Percentiles rank a stretch among this genome's conserved stretches.
phyloP scores from a whole-genome alignment of 2,113 vertebrate species.

The Manacus vitellinus region DNA sequence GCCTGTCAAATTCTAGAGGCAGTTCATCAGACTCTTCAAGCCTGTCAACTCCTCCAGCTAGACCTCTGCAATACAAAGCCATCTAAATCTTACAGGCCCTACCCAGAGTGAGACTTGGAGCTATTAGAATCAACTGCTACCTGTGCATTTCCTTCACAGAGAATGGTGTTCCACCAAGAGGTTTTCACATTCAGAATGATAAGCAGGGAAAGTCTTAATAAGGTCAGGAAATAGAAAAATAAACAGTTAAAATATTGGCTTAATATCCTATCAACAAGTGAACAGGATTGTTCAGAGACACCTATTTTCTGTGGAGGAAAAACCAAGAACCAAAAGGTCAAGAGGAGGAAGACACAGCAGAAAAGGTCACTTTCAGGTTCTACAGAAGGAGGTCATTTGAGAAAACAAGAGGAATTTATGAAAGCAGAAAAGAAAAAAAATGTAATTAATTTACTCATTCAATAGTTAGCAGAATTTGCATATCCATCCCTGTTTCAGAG shows the following conservation, averaged over 20 bases:
- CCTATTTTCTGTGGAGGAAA: background rate
- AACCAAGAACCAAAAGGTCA: background rate
- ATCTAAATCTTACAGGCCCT: background rate
- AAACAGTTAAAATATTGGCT: background rate
- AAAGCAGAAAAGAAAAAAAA: background rate
- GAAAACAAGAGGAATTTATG: background rate
- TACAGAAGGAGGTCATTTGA: background rate
- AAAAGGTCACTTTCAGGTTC: background rate
- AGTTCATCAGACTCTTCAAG: background rate
- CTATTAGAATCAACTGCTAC: background rate
- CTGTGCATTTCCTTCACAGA: background rate
- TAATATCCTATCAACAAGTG: background rate
- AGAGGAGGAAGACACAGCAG: background rate
- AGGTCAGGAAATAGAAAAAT: background rate
- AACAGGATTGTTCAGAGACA: background rate
- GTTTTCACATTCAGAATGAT: background rate
- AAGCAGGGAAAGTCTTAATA: background rate
- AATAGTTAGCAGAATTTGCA: constrained; percentile 7
- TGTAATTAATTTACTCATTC: background rate
- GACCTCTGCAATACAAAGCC: background rate
- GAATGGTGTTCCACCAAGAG: background rate
- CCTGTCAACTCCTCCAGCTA: background rate
- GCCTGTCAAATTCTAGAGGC: background rate
- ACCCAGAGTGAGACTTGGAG: background rate
- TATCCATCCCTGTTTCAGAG: background rate